A percentile compares a stretch with the other conserved stretches of the same genome.
phyloP scores from a whole-genome alignment of 2,888 invertebrate genomes.

The Trichacis sp. region DNA sequence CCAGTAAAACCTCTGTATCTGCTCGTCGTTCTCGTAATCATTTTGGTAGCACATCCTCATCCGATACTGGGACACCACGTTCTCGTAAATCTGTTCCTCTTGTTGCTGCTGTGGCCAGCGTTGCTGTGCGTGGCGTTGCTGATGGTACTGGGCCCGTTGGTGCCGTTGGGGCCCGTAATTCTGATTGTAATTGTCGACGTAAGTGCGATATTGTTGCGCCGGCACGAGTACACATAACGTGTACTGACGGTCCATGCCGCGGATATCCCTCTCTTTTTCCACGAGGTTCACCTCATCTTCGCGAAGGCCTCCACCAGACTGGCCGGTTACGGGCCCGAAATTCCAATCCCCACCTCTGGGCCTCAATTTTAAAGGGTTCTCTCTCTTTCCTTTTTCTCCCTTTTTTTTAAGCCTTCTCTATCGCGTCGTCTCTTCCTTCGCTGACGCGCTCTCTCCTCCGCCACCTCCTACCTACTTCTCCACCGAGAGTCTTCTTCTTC shows the following conservation, averaged over 20 bases:
- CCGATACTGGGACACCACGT: slow-evolving; percentile 65
- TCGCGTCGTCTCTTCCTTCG: neutral
- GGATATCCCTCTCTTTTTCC: slow-evolving; percentile 31
- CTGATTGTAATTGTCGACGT: slow-evolving; percentile 61
- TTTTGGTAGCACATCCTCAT: slow-evolving; percentile 68
- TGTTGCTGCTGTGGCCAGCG: slow-evolving; percentile 34
- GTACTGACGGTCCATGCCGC: slow-evolving; percentile 69
- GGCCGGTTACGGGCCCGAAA: slow-evolving; percentile 67
- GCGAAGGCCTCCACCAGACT: slow-evolving; percentile 68
- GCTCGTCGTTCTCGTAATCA: slow-evolving; percentile 67
- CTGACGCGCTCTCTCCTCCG: slow-evolving; percentile 28
- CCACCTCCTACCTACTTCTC: slow-evolving; percentile 12
- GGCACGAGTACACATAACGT: slow-evolving; percentile 68
- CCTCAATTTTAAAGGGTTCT: slow-evolving; percentile 68
- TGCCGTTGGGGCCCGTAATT: slow-evolving; percentile 48
- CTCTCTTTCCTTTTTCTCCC: slow-evolving; percentile 46
- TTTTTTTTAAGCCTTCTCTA: slow-evolving; percentile 46
- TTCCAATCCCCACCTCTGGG: slow-evolving; percentile 67
- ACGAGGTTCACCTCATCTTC: slow-evolving; percentile 63
- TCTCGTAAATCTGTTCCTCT: slow-evolving; percentile 63
- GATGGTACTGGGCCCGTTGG: slow-evolving; percentile 40
- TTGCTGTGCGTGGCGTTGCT: slow-evolving; percentile 20
- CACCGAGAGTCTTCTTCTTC: slow-evolving; percentile 16
- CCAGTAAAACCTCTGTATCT: slow-evolving; percentile 67
- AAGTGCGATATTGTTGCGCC: slow-evolving; percentile 66